These are phyloP conservation scores for Lates japonicus DNA, from an alignment of 2,797 vertebrate genomes.

Conservation along the genomic window DNA sequence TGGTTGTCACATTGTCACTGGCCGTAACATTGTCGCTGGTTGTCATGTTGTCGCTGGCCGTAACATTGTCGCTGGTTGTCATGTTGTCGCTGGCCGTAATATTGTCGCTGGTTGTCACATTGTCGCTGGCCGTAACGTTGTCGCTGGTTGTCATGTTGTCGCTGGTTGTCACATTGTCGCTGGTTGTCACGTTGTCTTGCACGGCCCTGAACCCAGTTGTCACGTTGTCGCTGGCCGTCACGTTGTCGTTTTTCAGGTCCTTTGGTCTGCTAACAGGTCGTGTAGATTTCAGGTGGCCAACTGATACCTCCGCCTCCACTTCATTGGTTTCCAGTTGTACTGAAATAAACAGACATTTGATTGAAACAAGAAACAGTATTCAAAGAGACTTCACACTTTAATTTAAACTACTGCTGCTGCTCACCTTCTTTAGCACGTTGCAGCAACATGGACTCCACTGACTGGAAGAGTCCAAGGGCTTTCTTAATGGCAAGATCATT, in stretches of 20 bases:
- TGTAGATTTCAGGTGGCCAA: background rate
- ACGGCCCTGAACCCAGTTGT: too few species aligned
- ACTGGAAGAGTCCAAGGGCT: conserved; percentile 19
- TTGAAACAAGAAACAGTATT: too few species aligned
- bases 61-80: background rate
- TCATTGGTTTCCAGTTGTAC: conserved; percentile 51
- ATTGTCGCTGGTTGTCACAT: background rate
- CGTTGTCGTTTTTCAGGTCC: background rate
- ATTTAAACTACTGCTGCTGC: background rate
- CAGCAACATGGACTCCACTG: background rate
- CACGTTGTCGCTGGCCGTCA: background rate
- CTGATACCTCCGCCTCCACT: conserved; percentile 27
- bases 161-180: background rate
- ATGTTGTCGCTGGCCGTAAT: too few species aligned
- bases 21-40: background rate
- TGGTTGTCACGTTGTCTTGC: background rate
- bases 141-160: background rate
- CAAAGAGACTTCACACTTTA: too few species aligned
- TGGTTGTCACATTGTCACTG: too few species aligned
- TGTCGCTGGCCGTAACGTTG: background rate
- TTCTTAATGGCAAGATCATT: conserved; percentile 29
- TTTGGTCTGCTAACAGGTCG: background rate
- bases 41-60: background rate
- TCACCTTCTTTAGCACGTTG: conserved; percentile 37
- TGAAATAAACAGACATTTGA: conserved; percentile 9